These are phyloP conservation scores for Spea bombifrons DNA, from an alignment of 2,113 vertebrate genomes.

Conservation along the genomic window DNA sequence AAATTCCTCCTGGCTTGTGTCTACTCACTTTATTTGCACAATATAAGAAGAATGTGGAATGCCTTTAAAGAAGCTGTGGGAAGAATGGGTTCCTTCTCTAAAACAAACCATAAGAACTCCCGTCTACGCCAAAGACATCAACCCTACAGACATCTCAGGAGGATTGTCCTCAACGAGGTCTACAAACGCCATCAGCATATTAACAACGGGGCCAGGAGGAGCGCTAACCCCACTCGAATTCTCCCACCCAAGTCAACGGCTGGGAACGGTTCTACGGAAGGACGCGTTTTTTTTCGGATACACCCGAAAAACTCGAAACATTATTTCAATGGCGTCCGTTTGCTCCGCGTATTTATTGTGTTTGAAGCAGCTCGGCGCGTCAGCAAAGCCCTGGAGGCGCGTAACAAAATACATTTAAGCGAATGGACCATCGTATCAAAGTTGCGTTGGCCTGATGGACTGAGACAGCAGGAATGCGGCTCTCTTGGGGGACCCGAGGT, in stretches of 20 bases:
- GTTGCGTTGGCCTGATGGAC: too few species aligned
- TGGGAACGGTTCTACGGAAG: background rate
- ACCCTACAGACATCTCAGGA: conserved; percentile 25
- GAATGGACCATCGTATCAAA: too few species aligned
- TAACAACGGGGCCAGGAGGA: conserved; percentile 1
- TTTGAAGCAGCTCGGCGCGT: too few species aligned
- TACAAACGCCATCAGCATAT: conserved; percentile 11
- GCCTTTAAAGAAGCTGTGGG: conserved; percentile 19
- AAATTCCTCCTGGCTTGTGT: background rate
- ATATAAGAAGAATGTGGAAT: conserved; percentile 33
- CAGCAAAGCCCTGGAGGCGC: too few species aligned
- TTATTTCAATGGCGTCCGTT: too few species aligned
- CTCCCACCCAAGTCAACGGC: background rate
- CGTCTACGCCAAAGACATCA: conserved; percentile 29
- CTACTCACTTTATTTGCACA: conserved; percentile 12
- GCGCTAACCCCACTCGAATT: background rate
- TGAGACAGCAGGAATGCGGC: too few species aligned
- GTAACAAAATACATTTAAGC: too few species aligned
- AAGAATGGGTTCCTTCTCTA: conserved; percentile 33
- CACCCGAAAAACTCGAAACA: too few species aligned
- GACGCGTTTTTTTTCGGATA: too few species aligned
- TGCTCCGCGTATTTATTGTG: too few species aligned
- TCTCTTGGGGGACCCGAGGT: too few species aligned
- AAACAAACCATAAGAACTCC: conserved; percentile 28
- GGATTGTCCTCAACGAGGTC: conserved; percentile 4